Evolutionary conservation across 2,888 invertebrate species (phyloP).

Genomic region (Oligia latruncula): DNA sequence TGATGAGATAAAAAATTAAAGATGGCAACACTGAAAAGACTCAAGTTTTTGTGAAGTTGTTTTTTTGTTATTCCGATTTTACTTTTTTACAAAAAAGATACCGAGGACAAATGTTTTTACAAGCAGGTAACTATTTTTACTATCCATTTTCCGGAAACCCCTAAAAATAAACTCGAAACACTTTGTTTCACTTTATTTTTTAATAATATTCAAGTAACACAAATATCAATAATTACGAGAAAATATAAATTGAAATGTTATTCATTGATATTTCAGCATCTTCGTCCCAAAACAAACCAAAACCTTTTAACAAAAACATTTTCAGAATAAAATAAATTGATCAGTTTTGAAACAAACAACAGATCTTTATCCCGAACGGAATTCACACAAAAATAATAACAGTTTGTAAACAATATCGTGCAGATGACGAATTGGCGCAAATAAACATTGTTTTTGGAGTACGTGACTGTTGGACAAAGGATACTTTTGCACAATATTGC

Average conservation of each 20-base stretch:
- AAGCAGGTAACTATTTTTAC: neutral
- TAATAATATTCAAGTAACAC: constrained; percentile 6
- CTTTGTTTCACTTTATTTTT: neutral
- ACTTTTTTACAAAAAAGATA: neutral
- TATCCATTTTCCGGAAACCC: too few species aligned
- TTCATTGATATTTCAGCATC: constrained; percentile 15
- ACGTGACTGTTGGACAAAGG: constrained; percentile 46
- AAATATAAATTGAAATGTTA: neutral
- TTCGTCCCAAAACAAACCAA: constrained; percentile 40
- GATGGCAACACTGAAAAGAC: neutral
- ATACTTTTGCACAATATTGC: constrained; percentile 25
- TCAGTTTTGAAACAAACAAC: constrained; percentile 53
- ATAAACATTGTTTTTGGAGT: constrained; percentile 47
- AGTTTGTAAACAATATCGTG: constrained; percentile 54
- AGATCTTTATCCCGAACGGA: constrained; percentile 47
- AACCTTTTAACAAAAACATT: constrained; percentile 43
- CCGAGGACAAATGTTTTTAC: neutral
- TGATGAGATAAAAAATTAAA: constrained; percentile 29
- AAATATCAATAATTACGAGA: neutral
- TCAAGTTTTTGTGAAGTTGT: neutral
- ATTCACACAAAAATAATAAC: constrained; percentile 49
- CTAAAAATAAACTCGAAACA: neutral
- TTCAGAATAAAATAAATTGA: constrained; percentile 45
- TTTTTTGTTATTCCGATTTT: neutral
- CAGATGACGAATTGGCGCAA: constrained; percentile 49